Evolutionary conservation across 2,797 vertebrate species (phyloP).

Genomic region (Thaleichthys pacificus): DNA sequence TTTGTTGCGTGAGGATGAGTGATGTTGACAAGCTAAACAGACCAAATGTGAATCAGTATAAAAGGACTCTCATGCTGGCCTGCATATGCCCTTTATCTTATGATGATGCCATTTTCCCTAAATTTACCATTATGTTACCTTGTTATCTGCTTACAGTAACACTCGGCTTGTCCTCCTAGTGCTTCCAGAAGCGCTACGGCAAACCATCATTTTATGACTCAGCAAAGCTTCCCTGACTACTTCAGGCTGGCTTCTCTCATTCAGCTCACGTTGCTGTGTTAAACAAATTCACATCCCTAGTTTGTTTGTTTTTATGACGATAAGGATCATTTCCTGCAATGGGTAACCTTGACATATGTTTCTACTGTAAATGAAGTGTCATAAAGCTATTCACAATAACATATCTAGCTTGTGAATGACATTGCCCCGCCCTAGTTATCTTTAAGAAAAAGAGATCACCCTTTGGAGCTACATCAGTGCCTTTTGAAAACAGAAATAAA

Average conservation of each 20-base stretch:
- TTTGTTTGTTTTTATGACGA: not conserved
- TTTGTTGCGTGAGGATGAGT: constrained; percentile 19
- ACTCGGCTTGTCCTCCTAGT: constrained; percentile 8
- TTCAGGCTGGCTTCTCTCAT: not conserved
- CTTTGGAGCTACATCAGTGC: not conserved
- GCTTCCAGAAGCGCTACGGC: constrained; percentile 8
- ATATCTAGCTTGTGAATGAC: not conserved
- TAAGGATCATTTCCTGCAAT: not conserved
- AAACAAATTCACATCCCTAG: not conserved
- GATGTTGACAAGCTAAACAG: constrained; percentile 12
- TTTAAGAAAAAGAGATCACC: not conserved
- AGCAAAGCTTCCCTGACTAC: constrained; percentile 53
- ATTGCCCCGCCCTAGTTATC: not conserved
- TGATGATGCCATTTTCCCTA: constrained; percentile 17
- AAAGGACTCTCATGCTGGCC: constrained; percentile 28
- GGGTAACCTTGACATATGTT: not conserved
- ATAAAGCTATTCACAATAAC: not conserved
- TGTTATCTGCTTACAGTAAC: not conserved
- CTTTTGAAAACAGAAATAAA: too few relatives aligned
- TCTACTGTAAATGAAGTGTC: not conserved
- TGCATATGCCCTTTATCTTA: constrained; percentile 25
- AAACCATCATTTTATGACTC: constrained; percentile 47
- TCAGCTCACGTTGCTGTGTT: too few relatives aligned
- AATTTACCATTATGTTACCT: constrained; percentile 3
- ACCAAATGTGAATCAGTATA: constrained; percentile 25